phyloP scores from a whole-genome alignment of 2,797 vertebrate genomes.

The Thamnophis elegans region DNA sequence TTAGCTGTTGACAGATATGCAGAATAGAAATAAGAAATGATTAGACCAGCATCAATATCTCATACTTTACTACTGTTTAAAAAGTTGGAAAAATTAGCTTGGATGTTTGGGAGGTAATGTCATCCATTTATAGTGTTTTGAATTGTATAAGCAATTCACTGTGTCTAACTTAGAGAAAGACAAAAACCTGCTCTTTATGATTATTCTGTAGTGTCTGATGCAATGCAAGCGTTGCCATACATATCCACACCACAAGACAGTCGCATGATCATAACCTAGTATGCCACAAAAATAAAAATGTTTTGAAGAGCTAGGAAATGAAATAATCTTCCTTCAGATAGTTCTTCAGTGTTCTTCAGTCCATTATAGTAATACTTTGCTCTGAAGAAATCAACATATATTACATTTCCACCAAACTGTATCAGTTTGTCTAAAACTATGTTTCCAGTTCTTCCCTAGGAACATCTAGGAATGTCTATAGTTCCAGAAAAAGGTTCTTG shows the following conservation, averaged over 20 bases:
- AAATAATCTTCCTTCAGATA: background rate
- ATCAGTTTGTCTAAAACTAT: background rate
- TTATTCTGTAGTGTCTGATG: slow-evolving; percentile 22
- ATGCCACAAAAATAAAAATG: background rate
- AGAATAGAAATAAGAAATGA: slow-evolving; percentile 41
- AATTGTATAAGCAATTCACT: slow-evolving; percentile 23
- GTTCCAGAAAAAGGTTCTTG: background rate
- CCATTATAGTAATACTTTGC: background rate
- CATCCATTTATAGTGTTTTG: slow-evolving; percentile 46
- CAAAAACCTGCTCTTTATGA: slow-evolving; percentile 10
- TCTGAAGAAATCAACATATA: background rate
- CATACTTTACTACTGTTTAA: background rate
- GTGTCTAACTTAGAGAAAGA: slow-evolving; percentile 25
- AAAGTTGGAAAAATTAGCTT: background rate
- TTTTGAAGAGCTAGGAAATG: background rate
- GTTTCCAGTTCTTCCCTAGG: background rate
- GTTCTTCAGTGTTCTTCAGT: background rate
- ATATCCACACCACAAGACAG: background rate
- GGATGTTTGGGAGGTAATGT: background rate
- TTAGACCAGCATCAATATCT: background rate
- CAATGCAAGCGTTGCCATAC: slow-evolving; percentile 24
- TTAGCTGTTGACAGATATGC: slow-evolving; percentile 50
- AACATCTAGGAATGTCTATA: background rate
- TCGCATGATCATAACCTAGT: background rate
- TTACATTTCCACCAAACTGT: background rate